Base-by-base conservation (phyloP, 2,888 invertebrate species). In the Dicycla oo region DNA sequence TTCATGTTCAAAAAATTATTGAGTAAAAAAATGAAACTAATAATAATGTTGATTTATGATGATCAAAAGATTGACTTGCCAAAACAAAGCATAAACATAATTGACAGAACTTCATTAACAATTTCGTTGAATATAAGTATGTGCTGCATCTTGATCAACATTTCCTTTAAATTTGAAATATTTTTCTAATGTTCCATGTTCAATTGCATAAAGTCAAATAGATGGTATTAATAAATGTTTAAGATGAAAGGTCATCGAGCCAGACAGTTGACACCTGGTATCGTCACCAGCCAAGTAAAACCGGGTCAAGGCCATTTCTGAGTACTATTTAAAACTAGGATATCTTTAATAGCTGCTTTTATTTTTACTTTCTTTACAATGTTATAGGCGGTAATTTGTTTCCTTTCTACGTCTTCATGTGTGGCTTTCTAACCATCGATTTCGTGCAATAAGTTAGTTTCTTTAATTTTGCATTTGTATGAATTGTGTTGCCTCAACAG, bases 291-390 rank as follows among this genome's bases (percentile, higher is more conserved):
- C 93, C 94, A 94, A 94, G 85, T 89, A 86, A 86, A 95, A 90
- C 90, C 91, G 87, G 95, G 95, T 95, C 94, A 94, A 94, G 94
- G 94, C 92, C 94, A 94, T 93, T 88, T 90, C 88, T 90, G 82
- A 90, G 83, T 85, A 89, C 90, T 94, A 92, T 91, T 74, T 91
- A 91, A 93, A 93, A 92, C 87, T 88, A 88, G 87, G 83, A 49
- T 88, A 89, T 80, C 82, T 87, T 71, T 69, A 82, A 80, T 80
- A 80, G 76, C 74, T 63, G 69, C 69, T 79, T 71, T 82, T 87
- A 86, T 88, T 87, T 87, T 87, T 75, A 84, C 83, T 84, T 86
- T 87, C 79, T 79, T 71, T 69, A 67, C 76, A 76, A 78, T 80
- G 75, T 74, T 68, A 75, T 71, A 57, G 75, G 38, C 63, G n/a